Evolutionary conservation across 2,113 vertebrate species (phyloP), one percentile per base, ranked within the genome.

Genomic region (Nyctibius bracteatus): DNA sequence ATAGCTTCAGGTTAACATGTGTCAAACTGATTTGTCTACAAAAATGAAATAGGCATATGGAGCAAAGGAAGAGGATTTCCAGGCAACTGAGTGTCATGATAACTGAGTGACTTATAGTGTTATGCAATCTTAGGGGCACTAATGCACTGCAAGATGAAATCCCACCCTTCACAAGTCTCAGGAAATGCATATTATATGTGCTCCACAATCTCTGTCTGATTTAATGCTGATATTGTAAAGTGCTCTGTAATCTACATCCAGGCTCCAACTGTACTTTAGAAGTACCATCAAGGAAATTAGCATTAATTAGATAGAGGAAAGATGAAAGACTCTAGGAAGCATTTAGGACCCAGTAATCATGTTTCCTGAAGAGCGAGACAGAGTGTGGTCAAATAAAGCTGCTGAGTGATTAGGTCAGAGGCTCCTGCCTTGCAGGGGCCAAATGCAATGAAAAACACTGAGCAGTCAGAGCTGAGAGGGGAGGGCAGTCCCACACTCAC

Each of bases 231-330:
- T 93, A 47, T 3, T 86, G 68, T 90, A 90, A 90, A 96, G 96
- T 94, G 90, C 85, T 94, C 79, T 92, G 80, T 94, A 96, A 97
- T 96, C 96, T 96, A 67, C 39, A 43, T 77, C 79, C 85, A 92
- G 96, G 59, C 94, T 95, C 93, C 95, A 74, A 88, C 67, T 52
- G 67, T 93, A 81, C 90, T 92, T 95, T 70, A 90, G 79, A 30
- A 90, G 79, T 52, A 83, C 68, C 86, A 77, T 81, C 71, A 94
- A 88, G 90, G 74, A 97, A 97, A 96, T 97, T 88, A 97, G 79
- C 90, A 93, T 78, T 93, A 95, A 96, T 97, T 96, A 97, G 92
- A 96, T 92, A 95, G 85, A 92, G 86, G 92, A 86, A 96, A 96
- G 93, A 96, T 94, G 93, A 96, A 96, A 94, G 93, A 33, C 90